phyloP scores from a whole-genome alignment of 1,140 invertebrate genomes.

The Elymnias hypermnestra region DNA sequence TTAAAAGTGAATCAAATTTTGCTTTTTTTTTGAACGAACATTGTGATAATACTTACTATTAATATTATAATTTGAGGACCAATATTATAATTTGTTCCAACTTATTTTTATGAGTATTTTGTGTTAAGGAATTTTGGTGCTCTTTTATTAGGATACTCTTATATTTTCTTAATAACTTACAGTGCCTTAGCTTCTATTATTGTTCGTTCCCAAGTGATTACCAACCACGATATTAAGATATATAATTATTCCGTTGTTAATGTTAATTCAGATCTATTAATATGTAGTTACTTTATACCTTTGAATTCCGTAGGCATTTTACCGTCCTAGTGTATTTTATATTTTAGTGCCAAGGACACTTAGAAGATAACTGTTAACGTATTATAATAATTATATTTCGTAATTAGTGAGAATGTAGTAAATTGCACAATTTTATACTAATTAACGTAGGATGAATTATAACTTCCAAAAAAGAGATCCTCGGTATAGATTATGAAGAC shows the following conservation, averaged over 20 bases:
- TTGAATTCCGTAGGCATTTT: constrained; percentile 12
- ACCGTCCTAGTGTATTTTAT: constrained; percentile 45
- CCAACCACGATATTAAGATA: constrained; percentile 17
- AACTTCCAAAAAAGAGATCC: no score
- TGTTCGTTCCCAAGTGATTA: constrained; percentile 13
- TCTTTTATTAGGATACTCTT: background rate
- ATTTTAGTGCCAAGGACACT: constrained; percentile 36
- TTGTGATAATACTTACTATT: no score
- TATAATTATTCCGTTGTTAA: background rate
- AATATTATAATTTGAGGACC: background rate
- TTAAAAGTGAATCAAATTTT: no score
- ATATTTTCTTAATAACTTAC: constrained; percentile 2
- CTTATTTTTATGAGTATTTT: no score
- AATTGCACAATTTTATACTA: constrained; percentile 12
- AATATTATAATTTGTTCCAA: background rate
- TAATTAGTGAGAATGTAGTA: constrained; percentile 8
- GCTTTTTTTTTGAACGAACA: no score
- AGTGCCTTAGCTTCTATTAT: constrained; percentile 24
- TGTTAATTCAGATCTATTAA: no score
- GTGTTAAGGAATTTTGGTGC: constrained; percentile 1
- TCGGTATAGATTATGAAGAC: no score
- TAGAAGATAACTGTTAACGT: constrained; percentile 9
- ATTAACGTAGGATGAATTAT: no score
- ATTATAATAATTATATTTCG: background rate
- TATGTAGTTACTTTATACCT: background rate